These are phyloP conservation scores for Plumapathes pennacea DNA, from an alignment of 92 coral and sea anemone species.

Conservation along the genomic window DNA sequence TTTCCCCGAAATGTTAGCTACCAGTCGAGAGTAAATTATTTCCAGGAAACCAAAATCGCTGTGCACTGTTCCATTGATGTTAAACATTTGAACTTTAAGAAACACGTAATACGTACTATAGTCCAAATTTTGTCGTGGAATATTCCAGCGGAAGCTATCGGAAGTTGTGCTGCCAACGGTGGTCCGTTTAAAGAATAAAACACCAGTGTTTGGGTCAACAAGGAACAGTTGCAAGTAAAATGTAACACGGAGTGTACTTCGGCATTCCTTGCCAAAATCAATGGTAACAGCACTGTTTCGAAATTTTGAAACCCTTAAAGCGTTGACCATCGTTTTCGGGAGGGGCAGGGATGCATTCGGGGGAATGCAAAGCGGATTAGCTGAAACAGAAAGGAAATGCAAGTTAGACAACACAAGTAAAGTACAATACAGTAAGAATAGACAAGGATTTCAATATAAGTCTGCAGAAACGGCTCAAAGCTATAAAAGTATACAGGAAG, in stretches of 20 bases:
- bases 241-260: not conserved
- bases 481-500: no score
- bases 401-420: no score
- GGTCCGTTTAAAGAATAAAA: not conserved
- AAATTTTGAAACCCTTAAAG: constrained; percentile 27
- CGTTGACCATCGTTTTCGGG: no score
- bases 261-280: constrained; percentile 23
- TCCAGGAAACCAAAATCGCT: constrained; percentile 47
- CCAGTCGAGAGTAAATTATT: constrained; percentile 53
- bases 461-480: no score
- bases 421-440: no score
- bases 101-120: constrained; percentile 63
- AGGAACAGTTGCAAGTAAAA: constrained; percentile 29
- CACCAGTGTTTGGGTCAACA: constrained; percentile 20
- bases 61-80: constrained; percentile 27
- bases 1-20: constrained; percentile 54
- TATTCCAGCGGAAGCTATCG: constrained; percentile 5
- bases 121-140: constrained; percentile 24
- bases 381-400: constrained; percentile 26
- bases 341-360: constrained; percentile 58
- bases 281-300: constrained; percentile 16
- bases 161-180: constrained; percentile 10
- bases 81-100: constrained; percentile 40
- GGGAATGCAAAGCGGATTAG: constrained; percentile 51
- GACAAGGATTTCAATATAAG: no score